Percentiles rank a stretch among this genome's conserved stretches.
Conservation (phyloP, 2,797 vertebrate species). For the Salarias fasciatus region DNA sequence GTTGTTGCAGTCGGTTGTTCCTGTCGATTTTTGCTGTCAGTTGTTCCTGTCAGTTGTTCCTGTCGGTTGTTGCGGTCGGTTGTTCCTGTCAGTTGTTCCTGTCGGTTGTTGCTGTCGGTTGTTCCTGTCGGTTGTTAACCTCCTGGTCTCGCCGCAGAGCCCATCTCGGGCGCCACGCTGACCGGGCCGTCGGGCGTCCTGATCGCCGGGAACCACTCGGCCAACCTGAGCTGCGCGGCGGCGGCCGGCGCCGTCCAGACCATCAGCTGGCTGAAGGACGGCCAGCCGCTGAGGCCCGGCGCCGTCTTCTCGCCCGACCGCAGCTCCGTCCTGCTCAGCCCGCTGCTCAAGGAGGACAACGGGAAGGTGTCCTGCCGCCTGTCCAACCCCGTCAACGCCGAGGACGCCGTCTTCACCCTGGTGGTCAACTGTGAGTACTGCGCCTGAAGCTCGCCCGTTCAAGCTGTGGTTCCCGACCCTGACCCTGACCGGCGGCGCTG, state of each 20-base stretch:
- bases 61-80: too few relatives aligned
- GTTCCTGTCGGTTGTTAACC: too few relatives aligned
- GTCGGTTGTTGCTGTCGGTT: too few relatives aligned
- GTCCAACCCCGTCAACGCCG: slow-evolving; percentile 48
- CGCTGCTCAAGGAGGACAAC: slow-evolving; percentile 68
- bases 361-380: slow-evolving; percentile 66
- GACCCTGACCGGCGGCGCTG: too few relatives aligned
- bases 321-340: slow-evolving; percentile 42
- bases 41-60: too few relatives aligned
- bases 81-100: too few relatives aligned
- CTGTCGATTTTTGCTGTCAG: too few relatives aligned
- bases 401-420: slow-evolving; percentile 40
- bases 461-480: too few relatives aligned
- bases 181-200: slow-evolving; percentile 27
- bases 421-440: slow-evolving; percentile 79
- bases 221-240: slow-evolving; percentile 71
- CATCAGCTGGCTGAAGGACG: slow-evolving; percentile 63
- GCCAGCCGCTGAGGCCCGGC: slow-evolving; percentile 8
- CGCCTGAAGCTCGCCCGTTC: too few relatives aligned
- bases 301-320: slow-evolving; percentile 23
- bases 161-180: slow-evolving; percentile 49
- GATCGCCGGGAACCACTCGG: slow-evolving; percentile 62
- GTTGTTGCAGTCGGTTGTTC: too few relatives aligned
- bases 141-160: too few relatives aligned
- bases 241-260: slow-evolving; percentile 13